Base-by-base conservation (phyloP, 2,113 vertebrate genomes). In the Thomomys bottae region DNA sequence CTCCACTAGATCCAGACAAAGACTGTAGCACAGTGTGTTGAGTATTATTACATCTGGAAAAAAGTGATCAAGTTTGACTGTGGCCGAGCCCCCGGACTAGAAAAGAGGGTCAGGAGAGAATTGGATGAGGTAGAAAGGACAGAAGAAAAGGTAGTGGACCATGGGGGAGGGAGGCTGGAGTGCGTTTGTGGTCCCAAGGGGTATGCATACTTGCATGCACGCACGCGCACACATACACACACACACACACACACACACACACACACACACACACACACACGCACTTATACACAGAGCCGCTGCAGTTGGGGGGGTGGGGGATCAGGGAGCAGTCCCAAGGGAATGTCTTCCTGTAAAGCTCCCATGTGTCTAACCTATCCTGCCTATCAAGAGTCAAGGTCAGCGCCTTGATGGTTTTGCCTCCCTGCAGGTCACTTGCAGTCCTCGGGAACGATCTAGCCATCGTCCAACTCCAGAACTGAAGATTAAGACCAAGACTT, bases 11-110 rank as follows among this genome's bases (percentile, higher is more conserved):
- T 98, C 77, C 97, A 98, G 95, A 97, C 95, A 32, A 98, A 98
- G 96, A 98, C 84, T 0, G 97, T 98, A 36, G 88, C 97, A 63
- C 98, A 98, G 93, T 98, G 98, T 81, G 97, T 98, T 18, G 98
- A 98, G 73, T 98, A 98, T 95, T 98, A 98, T 86, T 98, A 98
- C 68, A 95, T 87, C 91, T 98, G 97, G 97, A 98, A 98, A 93
- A 98, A 98, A 88, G 95, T 96, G 86, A 84, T 97, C 34, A 97
- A 95, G 81, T 98, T 98, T 81, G 95, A 96, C 92, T 96, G 68
- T 68, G 57, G 88, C 71, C 88, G 92, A 75, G 67, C 89, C 40
- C 84, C 83, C 0, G 91, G 83, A 10, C 64, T 68, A 57, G 97
- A 95, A 77, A 97, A 95, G 90, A 95, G 91, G 76, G 6, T 84